These are phyloP conservation scores for Dicycla oo DNA, from an alignment of 2,888 invertebrate species.

Conservation along the genomic window DNA sequence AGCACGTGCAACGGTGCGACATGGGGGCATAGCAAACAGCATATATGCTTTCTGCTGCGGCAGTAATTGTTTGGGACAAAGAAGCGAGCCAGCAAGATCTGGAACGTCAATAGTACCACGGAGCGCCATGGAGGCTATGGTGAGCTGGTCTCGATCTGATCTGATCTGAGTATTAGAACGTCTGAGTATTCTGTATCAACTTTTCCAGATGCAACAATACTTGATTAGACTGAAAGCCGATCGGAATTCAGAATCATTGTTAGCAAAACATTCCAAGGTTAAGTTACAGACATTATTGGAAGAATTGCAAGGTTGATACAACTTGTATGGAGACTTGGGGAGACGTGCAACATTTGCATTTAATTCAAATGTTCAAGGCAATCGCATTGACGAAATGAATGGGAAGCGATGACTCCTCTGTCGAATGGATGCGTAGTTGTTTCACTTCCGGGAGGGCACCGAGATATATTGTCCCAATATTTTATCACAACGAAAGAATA, in stretches of 20 bases:
- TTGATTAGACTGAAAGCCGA: background rate
- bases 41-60: no score
- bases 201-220: background rate
- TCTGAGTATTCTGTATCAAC: background rate
- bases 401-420: slow-evolving; percentile 26
- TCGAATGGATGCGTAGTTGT: background rate
- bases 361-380: slow-evolving; percentile 32
- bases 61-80: no score
- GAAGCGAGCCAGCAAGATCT: no score
- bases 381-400: slow-evolving; percentile 35
- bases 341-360: slow-evolving; percentile 22
- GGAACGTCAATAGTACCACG: no score
- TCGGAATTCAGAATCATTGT: background rate
- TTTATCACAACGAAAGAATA: background rate
- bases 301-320: slow-evolving; percentile 15
- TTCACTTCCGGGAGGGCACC: slow-evolving; percentile 5
- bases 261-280: background rate
- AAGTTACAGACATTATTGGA: background rate
- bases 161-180: background rate
- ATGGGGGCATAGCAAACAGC: no score
- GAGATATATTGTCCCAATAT: slow-evolving; percentile 4
- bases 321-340: background rate
- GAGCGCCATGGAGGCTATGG: no score
- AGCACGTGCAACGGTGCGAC: no score
- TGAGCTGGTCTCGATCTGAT: no score